Percentiles rank a stretch among this genome's conserved stretches.
These are phyloP conservation scores for Cephus pulcher DNA, from an alignment of 2,888 invertebrate genomes.

Conservation along the genomic window DNA sequence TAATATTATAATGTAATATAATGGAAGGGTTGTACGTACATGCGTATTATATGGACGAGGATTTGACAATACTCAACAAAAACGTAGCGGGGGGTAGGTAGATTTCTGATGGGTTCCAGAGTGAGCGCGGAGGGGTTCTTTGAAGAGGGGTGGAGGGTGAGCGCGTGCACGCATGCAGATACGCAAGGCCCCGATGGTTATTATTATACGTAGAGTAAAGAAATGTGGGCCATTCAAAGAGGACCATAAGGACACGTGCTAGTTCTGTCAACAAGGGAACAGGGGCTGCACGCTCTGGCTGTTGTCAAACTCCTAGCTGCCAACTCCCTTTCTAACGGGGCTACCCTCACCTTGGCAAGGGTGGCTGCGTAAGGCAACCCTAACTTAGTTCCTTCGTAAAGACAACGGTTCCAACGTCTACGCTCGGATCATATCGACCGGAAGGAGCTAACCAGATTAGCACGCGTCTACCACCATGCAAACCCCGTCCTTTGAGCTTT, in stretches of 20 bases:
- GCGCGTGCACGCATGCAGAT: constrained; percentile 10
- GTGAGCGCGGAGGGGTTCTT: constrained; percentile 16
- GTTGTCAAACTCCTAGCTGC: constrained; percentile 27
- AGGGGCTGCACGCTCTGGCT: constrained; percentile 10
- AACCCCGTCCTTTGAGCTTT: neutral
- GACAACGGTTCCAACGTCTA: neutral
- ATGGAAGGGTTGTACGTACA: neutral
- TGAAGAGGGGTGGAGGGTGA: constrained; percentile 13
- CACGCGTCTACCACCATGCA: neutral
- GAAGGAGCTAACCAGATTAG: neutral
- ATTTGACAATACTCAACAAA: constrained; percentile 24
- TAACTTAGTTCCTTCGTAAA: neutral
- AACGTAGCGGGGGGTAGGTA: constrained; percentile 1
- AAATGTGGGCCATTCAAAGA: constrained; percentile 37
- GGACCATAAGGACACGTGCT: constrained; percentile 28
- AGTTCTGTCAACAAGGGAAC: constrained; percentile 27
- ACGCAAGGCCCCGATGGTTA: constrained; percentile 17
- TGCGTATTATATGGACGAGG: neutral
- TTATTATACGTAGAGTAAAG: constrained; percentile 26
- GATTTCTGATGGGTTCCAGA: neutral
- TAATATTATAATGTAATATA: constrained; percentile 18
- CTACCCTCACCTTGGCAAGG: neutral
- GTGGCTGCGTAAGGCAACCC: neutral
- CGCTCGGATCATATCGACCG: constrained; percentile 1
- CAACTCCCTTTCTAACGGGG: constrained; percentile 12